These are phyloP conservation scores for Syrrhaptes paradoxus DNA, from an alignment of 2,113 vertebrate species.

Conservation along the genomic window DNA sequence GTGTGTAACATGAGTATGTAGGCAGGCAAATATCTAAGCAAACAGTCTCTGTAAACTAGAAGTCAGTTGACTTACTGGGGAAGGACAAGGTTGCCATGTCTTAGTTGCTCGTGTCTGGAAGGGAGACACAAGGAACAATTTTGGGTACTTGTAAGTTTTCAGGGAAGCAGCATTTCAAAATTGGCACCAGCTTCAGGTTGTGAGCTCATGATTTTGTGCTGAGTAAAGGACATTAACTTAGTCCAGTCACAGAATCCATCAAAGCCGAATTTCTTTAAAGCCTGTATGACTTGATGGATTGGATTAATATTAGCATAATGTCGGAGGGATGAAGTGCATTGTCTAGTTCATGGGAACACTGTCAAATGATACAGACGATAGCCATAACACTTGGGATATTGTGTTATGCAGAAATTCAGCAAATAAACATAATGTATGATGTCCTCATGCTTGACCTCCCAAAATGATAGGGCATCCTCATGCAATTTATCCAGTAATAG, in stretches of 20 bases:
- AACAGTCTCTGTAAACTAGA: background rate
- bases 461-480: background rate
- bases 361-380: conserved; percentile 12
- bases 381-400: background rate
- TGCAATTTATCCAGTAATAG: background rate
- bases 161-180: background rate
- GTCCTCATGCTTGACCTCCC: background rate
- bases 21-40: background rate
- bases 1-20: fast-evolving
- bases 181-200: background rate
- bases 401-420: background rate
- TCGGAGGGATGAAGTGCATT: background rate
- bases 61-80: background rate
- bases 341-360: background rate
- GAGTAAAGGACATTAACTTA: background rate
- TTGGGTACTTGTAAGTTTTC: background rate
- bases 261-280: background rate
- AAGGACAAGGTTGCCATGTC: background rate
- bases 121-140: background rate
- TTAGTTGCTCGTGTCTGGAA: background rate
- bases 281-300: conserved; percentile 9
- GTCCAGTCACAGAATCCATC: background rate
- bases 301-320: conserved; percentile 40
- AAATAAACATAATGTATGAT: background rate
- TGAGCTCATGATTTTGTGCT: background rate